Evolutionary conservation across 1,140 invertebrate species (phyloP), one percentile per base, ranked within the genome.

Genomic region (Schmidtea mediterranea): DNA sequence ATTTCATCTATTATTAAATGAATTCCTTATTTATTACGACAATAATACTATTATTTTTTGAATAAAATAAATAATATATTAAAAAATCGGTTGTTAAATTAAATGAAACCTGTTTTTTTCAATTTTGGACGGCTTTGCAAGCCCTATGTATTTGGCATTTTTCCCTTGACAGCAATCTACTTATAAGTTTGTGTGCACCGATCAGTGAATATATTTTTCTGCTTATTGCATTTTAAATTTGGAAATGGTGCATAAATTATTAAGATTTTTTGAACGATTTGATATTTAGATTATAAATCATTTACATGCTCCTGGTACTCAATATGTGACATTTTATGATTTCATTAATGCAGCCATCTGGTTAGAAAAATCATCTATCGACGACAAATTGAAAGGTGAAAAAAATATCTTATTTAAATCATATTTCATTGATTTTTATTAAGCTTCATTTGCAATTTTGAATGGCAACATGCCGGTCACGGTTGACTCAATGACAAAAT

Each of bases 321-420:
- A 41, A 26, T 37, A 21, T n/a, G 50, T 58, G 13, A 52, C 52
- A 13, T 58, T 58, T 53, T 51, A 57, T 47, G 49, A 52, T 24
- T 58, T 55, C 40, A 41, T 55, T 24, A 51, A 52, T 19, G 55
- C 52, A 10, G 23, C 57, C 41, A 52, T 55, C 26, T 58, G 57
- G 57, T 48, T 51, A 48, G 56, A 57, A 48, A 53, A 36, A 19
- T 51, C 56, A 46, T 51, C 52, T 12, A 32, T 52, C 21, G 48
- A 52, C 9, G 50, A 51, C 13, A 58, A 58, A 49, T 46, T 52
- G 2, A 58, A 50, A 55, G 55, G 57, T 57, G 13, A 2, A 16
- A 5, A 39, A 21, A 19, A 41, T 32, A 18, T 38, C 3, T n/a
- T 1, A n/a, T 37, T 1, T 21, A 19, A n/a, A n/a, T n/a, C n/a